phyloP scores from a whole-genome alignment of 2,113 vertebrate species.

The Rhizomys pruinosus region DNA sequence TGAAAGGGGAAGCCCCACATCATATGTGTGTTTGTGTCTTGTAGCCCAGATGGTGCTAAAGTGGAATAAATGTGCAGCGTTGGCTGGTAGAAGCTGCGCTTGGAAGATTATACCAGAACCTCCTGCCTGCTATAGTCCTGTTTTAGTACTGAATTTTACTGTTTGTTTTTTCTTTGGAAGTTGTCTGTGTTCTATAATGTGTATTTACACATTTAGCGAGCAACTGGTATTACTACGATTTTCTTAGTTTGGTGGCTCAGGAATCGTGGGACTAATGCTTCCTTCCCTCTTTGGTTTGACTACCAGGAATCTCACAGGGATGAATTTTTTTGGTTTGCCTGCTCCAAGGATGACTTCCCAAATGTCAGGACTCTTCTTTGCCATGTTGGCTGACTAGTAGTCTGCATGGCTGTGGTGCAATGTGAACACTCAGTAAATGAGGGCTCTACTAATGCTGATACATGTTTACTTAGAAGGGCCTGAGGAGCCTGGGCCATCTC shows the following conservation, averaged over 20 bases:
- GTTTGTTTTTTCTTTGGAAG: background rate
- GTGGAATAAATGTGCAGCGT: fast-evolving
- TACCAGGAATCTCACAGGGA: background rate
- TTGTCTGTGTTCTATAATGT: background rate
- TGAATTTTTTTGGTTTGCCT: background rate
- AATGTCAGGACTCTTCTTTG: background rate
- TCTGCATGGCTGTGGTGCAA: fast-evolving
- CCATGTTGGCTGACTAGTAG: fast-evolving
- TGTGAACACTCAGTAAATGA: fast-evolving
- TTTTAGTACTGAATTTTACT: background rate
- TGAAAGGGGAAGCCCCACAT: background rate
- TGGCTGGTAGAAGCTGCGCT: background rate
- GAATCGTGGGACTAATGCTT: background rate
- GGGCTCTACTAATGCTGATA: background rate
- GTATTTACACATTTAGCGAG: background rate
- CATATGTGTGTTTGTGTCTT: background rate
- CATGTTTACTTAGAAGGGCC: background rate
- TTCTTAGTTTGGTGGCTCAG: background rate
- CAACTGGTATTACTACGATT: background rate
- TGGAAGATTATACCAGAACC: fast-evolving
- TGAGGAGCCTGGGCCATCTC: background rate
- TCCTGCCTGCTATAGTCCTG: background rate
- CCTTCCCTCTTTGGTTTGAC: background rate
- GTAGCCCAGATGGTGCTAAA: background rate
- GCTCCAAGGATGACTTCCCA: background rate